Evolutionary conservation across 2,888 invertebrate species (phyloP).

Genomic region (Lomographa bimaculata): DNA sequence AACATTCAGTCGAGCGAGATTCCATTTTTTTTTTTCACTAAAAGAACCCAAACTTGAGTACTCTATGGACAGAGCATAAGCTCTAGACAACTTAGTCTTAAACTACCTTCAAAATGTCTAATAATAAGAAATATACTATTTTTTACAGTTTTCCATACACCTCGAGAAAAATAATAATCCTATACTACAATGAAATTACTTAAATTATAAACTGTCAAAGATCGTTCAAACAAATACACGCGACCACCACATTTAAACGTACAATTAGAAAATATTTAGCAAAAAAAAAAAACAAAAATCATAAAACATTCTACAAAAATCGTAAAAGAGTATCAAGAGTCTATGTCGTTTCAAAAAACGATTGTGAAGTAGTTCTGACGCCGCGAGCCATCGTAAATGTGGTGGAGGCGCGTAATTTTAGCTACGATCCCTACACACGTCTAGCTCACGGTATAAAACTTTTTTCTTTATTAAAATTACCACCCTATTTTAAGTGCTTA

Average conservation of each 20-base stretch:
- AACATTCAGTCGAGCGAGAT: slow-evolving; percentile 57
- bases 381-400: no score
- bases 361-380: no score
- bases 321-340: no score
- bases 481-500: no score
- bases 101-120: slow-evolving; percentile 46
- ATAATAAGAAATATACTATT: slow-evolving; percentile 74
- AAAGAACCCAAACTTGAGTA: slow-evolving; percentile 69
- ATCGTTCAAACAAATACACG: no score
- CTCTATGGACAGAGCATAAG: slow-evolving; percentile 60
- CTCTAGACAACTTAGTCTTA: slow-evolving; percentile 56
- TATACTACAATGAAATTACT: slow-evolving; percentile 60
- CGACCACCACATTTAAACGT: no score
- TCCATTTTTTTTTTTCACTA: slow-evolving; percentile 47
- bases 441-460: slow-evolving; percentile 57
- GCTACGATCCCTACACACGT: slow-evolving; percentile 29
- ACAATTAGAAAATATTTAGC: no score
- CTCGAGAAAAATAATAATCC: slow-evolving; percentile 52
- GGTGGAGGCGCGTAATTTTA: no score
- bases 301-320: no score
- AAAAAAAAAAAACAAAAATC: no score
- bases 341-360: no score
- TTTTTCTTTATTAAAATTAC: slow-evolving; percentile 21
- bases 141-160: slow-evolving; percentile 80
- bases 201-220: slow-evolving; percentile 41